phyloP scores from a whole-genome alignment of 2,888 invertebrate species.

The Tromatobia lineatoria region DNA sequence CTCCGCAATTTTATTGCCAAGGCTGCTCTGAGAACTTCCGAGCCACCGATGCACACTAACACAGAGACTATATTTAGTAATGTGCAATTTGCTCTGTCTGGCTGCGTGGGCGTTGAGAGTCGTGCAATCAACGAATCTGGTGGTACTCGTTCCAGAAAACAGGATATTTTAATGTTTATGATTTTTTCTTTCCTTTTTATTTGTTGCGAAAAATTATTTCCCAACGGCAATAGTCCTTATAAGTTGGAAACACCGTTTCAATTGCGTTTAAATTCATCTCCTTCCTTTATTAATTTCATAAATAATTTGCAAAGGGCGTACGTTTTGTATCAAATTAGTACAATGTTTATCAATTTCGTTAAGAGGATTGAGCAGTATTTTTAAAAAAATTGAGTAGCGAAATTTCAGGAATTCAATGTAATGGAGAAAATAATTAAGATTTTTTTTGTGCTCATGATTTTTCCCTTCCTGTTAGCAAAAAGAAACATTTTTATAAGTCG shows the following conservation, averaged over 20 bases:
- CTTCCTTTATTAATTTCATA: too few species aligned
- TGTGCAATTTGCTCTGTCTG: constrained; percentile 67
- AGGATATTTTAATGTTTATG: constrained; percentile 48
- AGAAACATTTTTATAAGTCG: too few species aligned
- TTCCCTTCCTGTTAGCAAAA: background rate
- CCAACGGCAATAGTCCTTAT: background rate
- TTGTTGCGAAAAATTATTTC: background rate
- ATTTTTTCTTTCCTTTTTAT: constrained; percentile 11
- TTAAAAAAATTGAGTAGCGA: too few species aligned
- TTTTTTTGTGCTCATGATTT: constrained; percentile 14
- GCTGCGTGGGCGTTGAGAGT: constrained; percentile 54
- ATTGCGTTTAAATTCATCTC: too few species aligned
- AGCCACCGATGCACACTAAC: constrained; percentile 36
- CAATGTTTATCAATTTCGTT: too few species aligned
- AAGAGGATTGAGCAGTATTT: too few species aligned
- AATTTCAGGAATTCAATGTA: too few species aligned
- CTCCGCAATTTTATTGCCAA: constrained; percentile 55
- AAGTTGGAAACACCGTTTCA: background rate
- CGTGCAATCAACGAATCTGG: constrained; percentile 62
- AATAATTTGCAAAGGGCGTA: too few species aligned
- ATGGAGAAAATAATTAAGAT: too few species aligned
- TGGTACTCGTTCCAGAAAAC: constrained; percentile 62
- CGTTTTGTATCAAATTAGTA: too few species aligned
- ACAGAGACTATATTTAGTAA: constrained; percentile 67
- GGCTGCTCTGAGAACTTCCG: constrained; percentile 38